Conservation (phyloP, 1,140 invertebrate species). For the Drosophila auraria region DNA sequence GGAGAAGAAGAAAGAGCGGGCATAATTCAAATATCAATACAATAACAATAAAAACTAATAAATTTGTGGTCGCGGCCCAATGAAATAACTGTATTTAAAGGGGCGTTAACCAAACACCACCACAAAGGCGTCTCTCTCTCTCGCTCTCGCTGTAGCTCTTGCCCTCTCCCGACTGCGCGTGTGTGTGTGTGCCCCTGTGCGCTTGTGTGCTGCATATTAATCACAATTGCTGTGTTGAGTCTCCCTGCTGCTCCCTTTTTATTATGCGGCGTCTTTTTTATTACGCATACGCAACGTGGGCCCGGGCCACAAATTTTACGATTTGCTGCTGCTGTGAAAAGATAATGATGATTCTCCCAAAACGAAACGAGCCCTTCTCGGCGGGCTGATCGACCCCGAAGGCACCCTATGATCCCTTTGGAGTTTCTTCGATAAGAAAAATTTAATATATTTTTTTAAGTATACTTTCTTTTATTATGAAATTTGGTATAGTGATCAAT, state of each 20-base stretch:
- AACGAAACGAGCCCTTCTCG: constrained; percentile 15
- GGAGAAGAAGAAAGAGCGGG: constrained; percentile 9
- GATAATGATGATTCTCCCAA: constrained; percentile 59
- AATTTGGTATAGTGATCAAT: neutral
- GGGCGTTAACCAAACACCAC: constrained; percentile 84
- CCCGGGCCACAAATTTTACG: constrained; percentile 55
- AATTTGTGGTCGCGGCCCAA: constrained; percentile 84
- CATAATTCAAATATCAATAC: constrained; percentile 78
- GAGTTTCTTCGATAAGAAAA: neutral
- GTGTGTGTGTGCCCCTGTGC: neutral
- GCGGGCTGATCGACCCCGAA: neutral
- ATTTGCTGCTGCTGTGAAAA: constrained; percentile 53
- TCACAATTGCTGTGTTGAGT: constrained; percentile 40
- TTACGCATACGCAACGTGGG: constrained; percentile 67
- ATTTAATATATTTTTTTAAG: neutral
- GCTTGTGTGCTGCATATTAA: constrained; percentile 47
- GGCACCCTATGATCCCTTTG: neutral
- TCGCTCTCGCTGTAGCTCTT: constrained; percentile 4
- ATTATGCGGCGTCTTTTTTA: constrained; percentile 59
- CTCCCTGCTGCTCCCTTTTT: constrained; percentile 44
- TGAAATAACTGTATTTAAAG: constrained; percentile 85
- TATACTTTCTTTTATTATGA: neutral
- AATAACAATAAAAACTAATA: constrained; percentile 82
- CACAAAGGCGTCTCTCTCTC: constrained; percentile 26
- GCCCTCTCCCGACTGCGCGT: neutral